Base-by-base conservation (phyloP, 2,888 invertebrate species). In the Polyploca ridens region DNA sequence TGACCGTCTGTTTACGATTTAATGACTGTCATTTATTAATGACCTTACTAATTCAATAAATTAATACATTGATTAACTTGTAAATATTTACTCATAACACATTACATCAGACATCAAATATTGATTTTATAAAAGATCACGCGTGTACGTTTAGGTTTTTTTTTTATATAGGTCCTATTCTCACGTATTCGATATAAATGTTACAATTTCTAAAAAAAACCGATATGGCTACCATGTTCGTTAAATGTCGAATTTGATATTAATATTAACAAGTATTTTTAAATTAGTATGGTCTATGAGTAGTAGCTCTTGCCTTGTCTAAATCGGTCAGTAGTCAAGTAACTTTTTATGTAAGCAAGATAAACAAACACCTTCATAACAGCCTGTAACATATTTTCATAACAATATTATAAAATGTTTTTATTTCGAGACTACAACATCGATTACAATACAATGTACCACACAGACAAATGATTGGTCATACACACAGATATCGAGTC, bases 391-490 rank as follows among this genome's bases (percentile, higher is more conserved):
- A 33, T 41, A 41, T 60, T 61, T 41, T 27, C 41, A 61, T 38
- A 41, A 61, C 61, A 61, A 35, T 41, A 44, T 61, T 61, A 27
- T 19, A 4, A 41, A 19, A 61, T 61, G 38, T 60, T 60, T 60
- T 38, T 38, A 60, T 38, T 60, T 19, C 11, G 33, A 16, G n/a
- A 14, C 27, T 14, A 61, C 60, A 60, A 64, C 46, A 38, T 59
- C 60, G 33, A 64, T 59, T 64, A 60, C 35, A 27, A 27, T 27
- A 35, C 35, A 19, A 60, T 49, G 63, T 58, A 60, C 61, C 13
- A n/a, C 59, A 19, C 64, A 61, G 60, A 64, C 54, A 64, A 60
- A 61, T 35, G 27, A 64, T 64, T 64, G 35, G 64, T 64, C 41
- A 64, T 27, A 61, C 64, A 16, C n/a, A n/a, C n/a, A n/a, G n/a